Evolutionary conservation across 2,888 invertebrate genomes (phyloP), one percentile per base, ranked within the genome.

Genomic region (Phengaris arion): DNA sequence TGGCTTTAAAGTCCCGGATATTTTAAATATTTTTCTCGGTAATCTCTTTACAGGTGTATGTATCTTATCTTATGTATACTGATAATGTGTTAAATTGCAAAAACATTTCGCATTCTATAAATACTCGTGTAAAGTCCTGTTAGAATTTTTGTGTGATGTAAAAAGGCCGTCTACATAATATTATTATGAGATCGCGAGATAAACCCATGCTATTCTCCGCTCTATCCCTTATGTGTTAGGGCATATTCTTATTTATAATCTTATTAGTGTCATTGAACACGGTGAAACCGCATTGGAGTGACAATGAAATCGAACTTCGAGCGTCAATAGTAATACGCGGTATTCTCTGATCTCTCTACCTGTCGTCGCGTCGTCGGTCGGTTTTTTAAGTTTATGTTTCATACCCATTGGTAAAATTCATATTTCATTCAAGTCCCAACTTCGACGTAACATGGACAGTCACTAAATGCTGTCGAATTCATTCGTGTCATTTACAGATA

Each of bases 261-360:
- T 15, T n/a, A 48, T 69, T 69, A 9, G 69, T 69, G 69, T 48
- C 69, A 69, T 48, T 69, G 46, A 15, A 69, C 64, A 69, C 69
- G 48, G 69, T 48, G 48, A 69, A 69, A 69, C 69, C 69, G 69
- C 64, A 48, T 46, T 48, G 48, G n/a, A 69, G 46, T 69, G 10
- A 48, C 15, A 69, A 69, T 48, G 69, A 69, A 69, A 64, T 45
- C 64, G 35, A 64, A 64, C 64, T 64, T 35, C 35, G 64, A 35
- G 35, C 64, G 64, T 64, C 64, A 64, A 35, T 12, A 13, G 35
- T 64, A 64, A 45, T 64, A 45, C 64, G 64, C 35, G 15, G 64
- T 64, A 35, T 12, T 12, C 8, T n/a, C n/a, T n/a, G n/a, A n/a
- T n/a, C n/a, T 45, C 45, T 64, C 13, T 45, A 10, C 64, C 35